phyloP scores from a whole-genome alignment of 2,888 invertebrate genomes.

The Mesopsocus fuscifrons region DNA sequence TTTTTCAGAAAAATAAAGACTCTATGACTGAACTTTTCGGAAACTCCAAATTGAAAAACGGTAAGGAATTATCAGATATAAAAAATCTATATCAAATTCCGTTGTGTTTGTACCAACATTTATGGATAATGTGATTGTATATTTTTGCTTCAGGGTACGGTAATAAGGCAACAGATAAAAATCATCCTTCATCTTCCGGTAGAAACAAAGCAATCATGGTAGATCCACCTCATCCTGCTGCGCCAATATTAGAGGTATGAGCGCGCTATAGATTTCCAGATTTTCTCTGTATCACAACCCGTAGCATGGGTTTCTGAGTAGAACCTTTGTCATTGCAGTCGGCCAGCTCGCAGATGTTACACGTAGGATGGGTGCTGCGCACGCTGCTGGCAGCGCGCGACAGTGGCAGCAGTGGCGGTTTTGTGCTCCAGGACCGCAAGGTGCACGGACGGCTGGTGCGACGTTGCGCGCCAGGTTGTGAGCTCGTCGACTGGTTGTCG shows the following conservation, averaged over 20 bases:
- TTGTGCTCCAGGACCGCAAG: constrained; percentile 44
- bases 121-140: too few relatives aligned
- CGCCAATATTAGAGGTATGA: constrained; percentile 45
- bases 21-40: constrained; percentile 52
- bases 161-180: constrained; percentile 24
- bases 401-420: too few relatives aligned
- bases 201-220: constrained; percentile 26
- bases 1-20: constrained; percentile 55
- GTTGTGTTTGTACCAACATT: too few relatives aligned
- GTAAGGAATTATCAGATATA: constrained; percentile 33
- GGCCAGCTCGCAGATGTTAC: constrained; percentile 42
- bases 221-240: constrained; percentile 43
- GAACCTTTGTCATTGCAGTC: too few relatives aligned
- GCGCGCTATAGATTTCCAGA: too few relatives aligned
- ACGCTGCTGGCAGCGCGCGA: constrained; percentile 35
- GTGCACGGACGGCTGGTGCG: constrained; percentile 33
- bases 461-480: constrained; percentile 55
- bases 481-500: constrained; percentile 58
- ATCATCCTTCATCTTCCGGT: constrained; percentile 21
- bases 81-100: too few relatives aligned
- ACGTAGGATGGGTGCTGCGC: constrained; percentile 49
- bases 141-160: constrained; percentile 29
- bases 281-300: too few relatives aligned
- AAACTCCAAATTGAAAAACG: constrained; percentile 44
- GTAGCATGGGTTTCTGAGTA: too few relatives aligned